Evolutionary conservation across 2,113 vertebrate species (phyloP).

Genomic region (Misgurnus anguillicaudatus): DNA sequence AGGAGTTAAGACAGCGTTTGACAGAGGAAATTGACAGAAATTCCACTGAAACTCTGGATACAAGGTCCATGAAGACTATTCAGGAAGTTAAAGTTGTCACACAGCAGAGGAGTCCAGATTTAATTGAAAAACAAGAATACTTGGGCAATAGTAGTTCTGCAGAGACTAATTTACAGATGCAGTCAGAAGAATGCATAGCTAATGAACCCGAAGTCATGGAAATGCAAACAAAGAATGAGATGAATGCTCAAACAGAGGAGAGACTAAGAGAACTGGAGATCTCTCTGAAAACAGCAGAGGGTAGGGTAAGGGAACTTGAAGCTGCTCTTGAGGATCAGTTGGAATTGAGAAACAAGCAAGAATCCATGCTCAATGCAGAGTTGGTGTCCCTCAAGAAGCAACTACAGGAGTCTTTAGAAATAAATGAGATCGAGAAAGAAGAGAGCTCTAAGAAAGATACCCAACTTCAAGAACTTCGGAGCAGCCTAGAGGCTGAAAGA

Average conservation of each 20-base stretch:
- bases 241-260: slow-evolving; percentile 48
- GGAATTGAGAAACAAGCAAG: slow-evolving; percentile 55
- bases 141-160: slow-evolving; percentile 38
- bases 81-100: slow-evolving; percentile 58
- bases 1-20: slow-evolving; percentile 68
- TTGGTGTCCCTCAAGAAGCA: slow-evolving; percentile 60
- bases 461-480: slow-evolving; percentile 76
- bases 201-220: slow-evolving; percentile 36
- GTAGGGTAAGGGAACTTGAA: slow-evolving; percentile 59
- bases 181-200: background rate
- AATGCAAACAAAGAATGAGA: slow-evolving; percentile 50
- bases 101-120: slow-evolving; percentile 51
- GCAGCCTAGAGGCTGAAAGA: slow-evolving; percentile 83
- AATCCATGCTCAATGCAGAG: slow-evolving; percentile 44
- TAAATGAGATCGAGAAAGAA: slow-evolving; percentile 63
- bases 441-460: slow-evolving; percentile 67
- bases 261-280: slow-evolving; percentile 57
- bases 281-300: slow-evolving; percentile 61
- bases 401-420: slow-evolving; percentile 64
- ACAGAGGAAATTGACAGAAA: slow-evolving; percentile 61
- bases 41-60: slow-evolving; percentile 31
- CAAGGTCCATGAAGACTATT: slow-evolving; percentile 18
- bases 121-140: slow-evolving; percentile 44
- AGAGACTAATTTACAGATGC: slow-evolving; percentile 25
- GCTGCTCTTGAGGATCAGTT: slow-evolving; percentile 63